Percentiles rank a stretch among this genome's conserved stretches.
Evolutionary conservation across 2,113 vertebrate genomes (phyloP).

Genomic region (Phalacrocorax carbo): DNA sequence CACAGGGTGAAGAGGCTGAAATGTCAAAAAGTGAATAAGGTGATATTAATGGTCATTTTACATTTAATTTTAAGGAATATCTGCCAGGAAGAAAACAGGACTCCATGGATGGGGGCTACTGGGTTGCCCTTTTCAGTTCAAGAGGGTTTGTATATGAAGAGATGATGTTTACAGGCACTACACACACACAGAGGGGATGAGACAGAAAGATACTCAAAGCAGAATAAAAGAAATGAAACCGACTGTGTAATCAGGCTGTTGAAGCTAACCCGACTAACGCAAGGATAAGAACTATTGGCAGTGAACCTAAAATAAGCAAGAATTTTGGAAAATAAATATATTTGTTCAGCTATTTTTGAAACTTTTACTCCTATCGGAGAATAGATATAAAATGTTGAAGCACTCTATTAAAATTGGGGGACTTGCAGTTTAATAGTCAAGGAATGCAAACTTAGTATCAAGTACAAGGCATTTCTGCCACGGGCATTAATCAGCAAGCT

Average conservation of each 20-base stretch:
- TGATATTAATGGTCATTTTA: conserved; percentile 34
- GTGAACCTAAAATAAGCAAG: not conserved
- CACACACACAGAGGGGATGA: not conserved
- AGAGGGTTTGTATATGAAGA: not conserved
- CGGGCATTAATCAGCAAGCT: not conserved
- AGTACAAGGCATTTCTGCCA: not conserved
- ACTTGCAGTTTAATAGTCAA: not conserved
- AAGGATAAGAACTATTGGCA: not conserved
- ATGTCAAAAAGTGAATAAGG: conserved; percentile 55
- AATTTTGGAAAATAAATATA: not conserved
- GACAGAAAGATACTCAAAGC: not conserved
- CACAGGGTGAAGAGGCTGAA: conserved; percentile 56
- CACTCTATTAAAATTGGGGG: not conserved
- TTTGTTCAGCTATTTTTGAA: not conserved
- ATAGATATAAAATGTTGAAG: not conserved
- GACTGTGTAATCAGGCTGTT: conserved; percentile 44
- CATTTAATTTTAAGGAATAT: conserved; percentile 1
- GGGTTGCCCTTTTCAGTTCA: not conserved
- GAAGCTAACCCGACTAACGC: not conserved
- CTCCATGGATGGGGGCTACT: not conserved
- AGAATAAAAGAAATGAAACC: not conserved
- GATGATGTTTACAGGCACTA: not conserved
- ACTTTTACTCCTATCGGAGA: not conserved
- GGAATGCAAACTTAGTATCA: not conserved
- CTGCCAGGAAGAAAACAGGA: conserved; percentile 10